A percentile compares a stretch with the other conserved stretches of the same genome.
Evolutionary conservation across 1,140 invertebrate genomes (phyloP).

Genomic region (Vollenhovia emeryi): DNA sequence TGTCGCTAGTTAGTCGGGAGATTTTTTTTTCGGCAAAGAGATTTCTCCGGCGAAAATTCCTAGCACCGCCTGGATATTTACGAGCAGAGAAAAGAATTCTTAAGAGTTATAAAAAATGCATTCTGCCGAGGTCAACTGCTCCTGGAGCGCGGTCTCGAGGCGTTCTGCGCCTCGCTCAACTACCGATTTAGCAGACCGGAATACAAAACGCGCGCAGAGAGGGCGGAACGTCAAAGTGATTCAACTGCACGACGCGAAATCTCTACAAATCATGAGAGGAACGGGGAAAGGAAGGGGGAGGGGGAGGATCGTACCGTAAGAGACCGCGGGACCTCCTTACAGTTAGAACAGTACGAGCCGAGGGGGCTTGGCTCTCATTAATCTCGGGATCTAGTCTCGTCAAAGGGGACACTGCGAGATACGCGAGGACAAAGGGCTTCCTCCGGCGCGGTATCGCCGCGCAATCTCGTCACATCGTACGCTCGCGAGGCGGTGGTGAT

Average conservation of each 20-base stretch:
- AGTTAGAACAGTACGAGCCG: conserved; percentile 28
- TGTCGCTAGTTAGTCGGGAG: neutral
- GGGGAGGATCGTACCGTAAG: neutral
- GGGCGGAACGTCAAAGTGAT: conserved; percentile 32
- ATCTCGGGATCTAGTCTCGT: conserved; percentile 41
- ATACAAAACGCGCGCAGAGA: conserved; percentile 25
- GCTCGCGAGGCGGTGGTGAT: conserved; percentile 63
- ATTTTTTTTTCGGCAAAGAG: neutral
- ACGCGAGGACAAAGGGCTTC: conserved; percentile 52
- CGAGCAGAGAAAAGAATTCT: neutral
- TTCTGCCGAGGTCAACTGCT: conserved; percentile 11
- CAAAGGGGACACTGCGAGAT: conserved; percentile 42
- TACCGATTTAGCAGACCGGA: conserved; percentile 32
- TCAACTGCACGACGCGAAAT: conserved; percentile 26
- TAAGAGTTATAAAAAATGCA: neutral
- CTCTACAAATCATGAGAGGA: conserved; percentile 14
- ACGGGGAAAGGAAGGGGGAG: neutral
- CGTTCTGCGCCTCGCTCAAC: neutral
- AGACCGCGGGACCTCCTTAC: neutral
- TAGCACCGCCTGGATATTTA: neutral
- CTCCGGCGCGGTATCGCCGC: conserved; percentile 58
- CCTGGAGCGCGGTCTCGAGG: neutral
- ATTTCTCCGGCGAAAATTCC: neutral
- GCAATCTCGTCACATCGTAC: conserved; percentile 70
- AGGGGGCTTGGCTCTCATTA: conserved; percentile 48